Percentiles rank a stretch among this genome's conserved stretches.
phyloP scores from a whole-genome alignment of 1,140 invertebrate genomes.

The Drosophila suzukii region DNA sequence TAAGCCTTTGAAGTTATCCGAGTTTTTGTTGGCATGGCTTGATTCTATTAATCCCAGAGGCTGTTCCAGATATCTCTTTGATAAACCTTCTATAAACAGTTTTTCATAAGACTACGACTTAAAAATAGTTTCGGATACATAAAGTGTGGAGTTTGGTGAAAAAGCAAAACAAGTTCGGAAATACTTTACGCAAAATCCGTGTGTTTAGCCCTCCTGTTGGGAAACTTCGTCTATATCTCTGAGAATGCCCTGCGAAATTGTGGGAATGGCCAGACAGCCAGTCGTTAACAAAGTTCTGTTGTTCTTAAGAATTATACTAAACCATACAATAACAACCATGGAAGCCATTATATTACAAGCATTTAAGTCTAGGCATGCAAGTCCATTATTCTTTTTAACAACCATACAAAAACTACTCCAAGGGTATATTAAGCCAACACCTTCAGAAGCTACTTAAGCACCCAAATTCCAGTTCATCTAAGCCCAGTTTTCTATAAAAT shows the following conservation, averaged over 20 bases:
- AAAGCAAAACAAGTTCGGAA: background rate
- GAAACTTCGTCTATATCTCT: conserved; percentile 54
- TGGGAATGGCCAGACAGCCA: conserved; percentile 25
- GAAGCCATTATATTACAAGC: conserved; percentile 15
- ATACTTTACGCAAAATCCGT: conserved; percentile 58
- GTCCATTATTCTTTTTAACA: conserved; percentile 24
- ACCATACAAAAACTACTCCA: conserved; percentile 1
- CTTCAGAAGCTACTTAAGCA: conserved; percentile 22
- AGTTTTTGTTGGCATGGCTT: background rate
- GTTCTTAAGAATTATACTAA: background rate
- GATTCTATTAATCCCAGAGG: background rate
- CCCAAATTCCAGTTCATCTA: conserved; percentile 1
- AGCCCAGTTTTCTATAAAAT: conserved; percentile 2
- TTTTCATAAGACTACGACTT: background rate
- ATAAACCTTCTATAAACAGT: background rate
- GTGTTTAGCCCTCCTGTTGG: conserved; percentile 42
- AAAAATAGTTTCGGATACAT: background rate
- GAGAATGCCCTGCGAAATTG: conserved; percentile 67
- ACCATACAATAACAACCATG: conserved; percentile 5
- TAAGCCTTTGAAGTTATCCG: too few relatives aligned
- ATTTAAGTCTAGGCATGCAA: background rate
- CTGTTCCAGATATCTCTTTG: background rate
- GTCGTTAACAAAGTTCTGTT: conserved; percentile 36
- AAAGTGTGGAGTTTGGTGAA: background rate
- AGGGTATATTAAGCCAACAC: conserved; percentile 10